Conservation (phyloP, 2,113 vertebrate species). For the Erythrocebus patas region DNA sequence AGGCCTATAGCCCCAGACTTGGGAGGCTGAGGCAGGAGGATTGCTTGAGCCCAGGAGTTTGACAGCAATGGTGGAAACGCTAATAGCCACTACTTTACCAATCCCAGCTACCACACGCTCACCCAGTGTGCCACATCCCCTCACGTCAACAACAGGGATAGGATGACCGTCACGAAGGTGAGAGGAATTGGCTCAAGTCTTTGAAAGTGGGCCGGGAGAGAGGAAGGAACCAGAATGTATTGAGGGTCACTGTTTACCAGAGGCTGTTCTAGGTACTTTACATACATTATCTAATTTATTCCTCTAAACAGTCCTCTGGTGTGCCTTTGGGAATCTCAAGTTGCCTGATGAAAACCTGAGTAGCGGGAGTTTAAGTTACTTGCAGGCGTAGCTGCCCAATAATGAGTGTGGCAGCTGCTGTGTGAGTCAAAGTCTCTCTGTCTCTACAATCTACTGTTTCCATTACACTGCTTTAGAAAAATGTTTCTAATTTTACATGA, state of each 20-base stretch:
- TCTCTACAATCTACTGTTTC: not conserved
- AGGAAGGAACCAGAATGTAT: not conserved
- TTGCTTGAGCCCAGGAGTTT: too few relatives aligned
- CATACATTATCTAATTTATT: not conserved
- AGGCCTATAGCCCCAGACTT: too few relatives aligned
- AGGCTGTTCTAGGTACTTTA: not conserved
- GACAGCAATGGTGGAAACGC: slow-evolving; percentile 84
- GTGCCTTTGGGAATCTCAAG: not conserved
- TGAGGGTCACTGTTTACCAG: not conserved
- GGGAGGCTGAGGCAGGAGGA: too few relatives aligned
- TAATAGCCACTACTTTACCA: slow-evolving; percentile 97
- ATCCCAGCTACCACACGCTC: slow-evolving; percentile 97
- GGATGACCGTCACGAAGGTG: slow-evolving; percentile 89
- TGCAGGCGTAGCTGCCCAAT: not conserved
- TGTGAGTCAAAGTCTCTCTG: not conserved
- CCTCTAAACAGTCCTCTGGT: not conserved
- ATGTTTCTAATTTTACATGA: not conserved
- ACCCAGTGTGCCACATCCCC: slow-evolving; percentile 89
- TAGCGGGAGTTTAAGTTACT: not conserved
- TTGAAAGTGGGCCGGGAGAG: fast-evolving
- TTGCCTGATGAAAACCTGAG: not conserved
- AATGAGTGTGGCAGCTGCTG: not conserved
- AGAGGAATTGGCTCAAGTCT: not conserved
- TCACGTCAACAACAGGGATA: slow-evolving; percentile 84
- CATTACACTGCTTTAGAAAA: not conserved